Evolutionary conservation across 1,140 invertebrate genomes (phyloP).

Genomic region (Nasonia longicornis): DNA sequence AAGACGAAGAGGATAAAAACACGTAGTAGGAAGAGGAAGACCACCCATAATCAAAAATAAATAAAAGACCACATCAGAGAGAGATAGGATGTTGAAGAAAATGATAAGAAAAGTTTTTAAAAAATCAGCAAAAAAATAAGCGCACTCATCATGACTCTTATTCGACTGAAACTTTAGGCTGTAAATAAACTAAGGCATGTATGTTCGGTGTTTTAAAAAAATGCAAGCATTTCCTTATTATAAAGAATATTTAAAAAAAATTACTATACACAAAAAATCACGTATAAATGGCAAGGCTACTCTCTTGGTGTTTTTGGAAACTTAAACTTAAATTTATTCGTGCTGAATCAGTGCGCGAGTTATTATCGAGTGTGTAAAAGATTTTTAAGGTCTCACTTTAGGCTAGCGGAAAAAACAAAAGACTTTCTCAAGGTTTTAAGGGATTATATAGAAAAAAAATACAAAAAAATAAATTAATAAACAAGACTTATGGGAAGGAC

Average conservation of each 20-base stretch:
- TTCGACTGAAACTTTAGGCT: conserved; percentile 69
- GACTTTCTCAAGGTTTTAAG: conserved; percentile 52
- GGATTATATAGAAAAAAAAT: conserved; percentile 42
- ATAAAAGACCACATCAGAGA: conserved; percentile 3
- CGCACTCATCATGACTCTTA: conserved; percentile 63
- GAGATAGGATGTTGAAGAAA: conserved; percentile 4
- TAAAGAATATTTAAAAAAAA: conserved; percentile 57
- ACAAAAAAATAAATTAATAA: conserved; percentile 20
- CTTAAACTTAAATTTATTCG: conserved; percentile 64
- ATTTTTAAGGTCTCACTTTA: conserved; percentile 37
- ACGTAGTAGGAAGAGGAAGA: not conserved
- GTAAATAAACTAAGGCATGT: conserved; percentile 69
- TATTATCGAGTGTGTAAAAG: conserved; percentile 40
- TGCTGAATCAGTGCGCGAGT: conserved; percentile 22
- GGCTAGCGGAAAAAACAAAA: conserved; percentile 23
- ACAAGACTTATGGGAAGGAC: conserved; percentile 17
- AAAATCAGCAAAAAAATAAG: conserved; percentile 32
- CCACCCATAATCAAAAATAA: conserved; percentile 34
- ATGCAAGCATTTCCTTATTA: conserved; percentile 64
- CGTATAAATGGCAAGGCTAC: conserved; percentile 65
- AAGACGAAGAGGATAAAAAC: not conserved
- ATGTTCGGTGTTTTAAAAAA: conserved; percentile 68
- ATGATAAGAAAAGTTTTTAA: conserved; percentile 23
- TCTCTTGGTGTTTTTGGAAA: conserved; percentile 69
- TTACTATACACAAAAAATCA: conserved; percentile 62